Base-by-base conservation (phyloP, 2,113 vertebrate genomes). In the Dunckerocampus dactyliophorus region DNA sequence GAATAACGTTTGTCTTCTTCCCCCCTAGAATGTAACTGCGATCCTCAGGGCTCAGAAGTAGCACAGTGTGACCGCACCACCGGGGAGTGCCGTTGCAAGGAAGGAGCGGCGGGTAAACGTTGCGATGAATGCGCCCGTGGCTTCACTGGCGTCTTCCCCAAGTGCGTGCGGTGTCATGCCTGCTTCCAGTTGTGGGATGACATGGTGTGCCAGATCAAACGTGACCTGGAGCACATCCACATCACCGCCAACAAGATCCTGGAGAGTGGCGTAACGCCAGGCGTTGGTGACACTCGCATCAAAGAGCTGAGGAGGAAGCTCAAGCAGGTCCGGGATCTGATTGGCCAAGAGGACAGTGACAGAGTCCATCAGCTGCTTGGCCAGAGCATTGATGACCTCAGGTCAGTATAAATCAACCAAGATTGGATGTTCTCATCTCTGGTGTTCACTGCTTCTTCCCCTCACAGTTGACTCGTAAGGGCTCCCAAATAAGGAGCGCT, bases 131-230 rank as follows among this genome's bases (percentile, higher is more conserved):
- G 94, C 50, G 90, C 86, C 24, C 86, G 88, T 0, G 91, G 93
- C 39, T 94, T 90, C 89, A 89, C 84, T 0, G 90, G 92, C 2
- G 62, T 46, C 12, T 97, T 94, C 57, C 93, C 93, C 3, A 73
- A 22, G 6, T 95, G 93, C 49, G 76, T 54, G 0, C 81, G 74
- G 45, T 96, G 94, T 78, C 93, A 94, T 66, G 77, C 89, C 31
- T 96, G 94, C 87, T 97, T 95, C n/a, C 75, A 85, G 66, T 89
- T 71, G 56, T 95, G 93, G 93, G 92, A 95, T 19, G 75, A 70
- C 0, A 42, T 57, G 0, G 55, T 95, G 55, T 84, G 70, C 66
- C 79, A 85, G 70, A 69, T 95, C 3, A 74, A 1, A 39, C 67
- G 82, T 0, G 48, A 88, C 62, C 82, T 95, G 72, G 87, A 55